phyloP scores from a whole-genome alignment of 2,113 vertebrate species.

The Chloroceryle aenea region DNA sequence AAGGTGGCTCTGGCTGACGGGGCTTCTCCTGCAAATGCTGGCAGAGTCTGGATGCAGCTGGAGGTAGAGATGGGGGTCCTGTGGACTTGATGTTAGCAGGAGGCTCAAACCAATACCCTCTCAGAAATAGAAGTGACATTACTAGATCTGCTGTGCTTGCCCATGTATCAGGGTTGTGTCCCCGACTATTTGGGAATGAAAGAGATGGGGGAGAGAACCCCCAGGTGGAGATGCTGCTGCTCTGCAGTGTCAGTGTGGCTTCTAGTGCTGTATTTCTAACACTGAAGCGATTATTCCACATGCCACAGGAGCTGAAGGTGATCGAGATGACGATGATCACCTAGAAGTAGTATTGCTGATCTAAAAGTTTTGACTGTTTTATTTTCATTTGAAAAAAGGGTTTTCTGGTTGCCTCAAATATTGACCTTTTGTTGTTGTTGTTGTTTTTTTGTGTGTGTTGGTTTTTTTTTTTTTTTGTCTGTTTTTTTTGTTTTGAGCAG shows the following conservation, averaged over 20 bases:
- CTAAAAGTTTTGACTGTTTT: neutral
- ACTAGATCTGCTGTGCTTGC: neutral
- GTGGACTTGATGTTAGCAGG: neutral
- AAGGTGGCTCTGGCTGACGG: neutral
- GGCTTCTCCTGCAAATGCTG: neutral
- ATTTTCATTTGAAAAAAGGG: neutral
- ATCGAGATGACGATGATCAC: neutral
- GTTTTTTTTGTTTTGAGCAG: neutral
- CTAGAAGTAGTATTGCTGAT: neutral
- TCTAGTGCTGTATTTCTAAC: neutral
- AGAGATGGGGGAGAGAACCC: neutral
- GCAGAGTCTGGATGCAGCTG: neutral
- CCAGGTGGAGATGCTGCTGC: neutral
- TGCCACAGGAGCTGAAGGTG: rapidly evolving
- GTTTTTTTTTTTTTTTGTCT: neutral
- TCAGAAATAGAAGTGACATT: neutral
- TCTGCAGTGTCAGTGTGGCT: neutral
- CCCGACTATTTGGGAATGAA: neutral
- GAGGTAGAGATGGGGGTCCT: rapidly evolving
- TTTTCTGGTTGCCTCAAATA: neutral
- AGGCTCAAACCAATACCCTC: neutral
- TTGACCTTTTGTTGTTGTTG: neutral
- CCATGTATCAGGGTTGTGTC: neutral
- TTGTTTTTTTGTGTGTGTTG: no score
- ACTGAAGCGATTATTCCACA: neutral